phyloP scores from a whole-genome alignment of 2,113 vertebrate species.

The Harpagus bidentatus region DNA sequence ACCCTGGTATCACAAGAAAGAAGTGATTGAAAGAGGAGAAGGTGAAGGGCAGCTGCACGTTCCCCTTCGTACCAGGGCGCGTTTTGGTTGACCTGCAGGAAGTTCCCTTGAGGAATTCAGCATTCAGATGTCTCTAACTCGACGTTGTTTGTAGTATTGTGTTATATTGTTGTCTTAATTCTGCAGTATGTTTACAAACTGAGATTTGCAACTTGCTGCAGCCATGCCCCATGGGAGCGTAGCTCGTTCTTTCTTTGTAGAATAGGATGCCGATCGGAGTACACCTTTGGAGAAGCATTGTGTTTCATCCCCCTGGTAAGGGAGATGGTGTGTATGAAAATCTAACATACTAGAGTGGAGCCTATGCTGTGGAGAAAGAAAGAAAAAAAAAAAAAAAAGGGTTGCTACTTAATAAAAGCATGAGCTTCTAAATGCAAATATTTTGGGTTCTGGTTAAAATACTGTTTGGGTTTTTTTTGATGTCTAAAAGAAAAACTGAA shows the following conservation, averaged over 20 bases:
- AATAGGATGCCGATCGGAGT: background rate
- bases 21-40: background rate
- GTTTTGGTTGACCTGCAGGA: background rate
- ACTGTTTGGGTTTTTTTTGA: background rate
- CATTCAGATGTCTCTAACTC: background rate
- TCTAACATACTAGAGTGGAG: background rate
- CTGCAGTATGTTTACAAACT: background rate
- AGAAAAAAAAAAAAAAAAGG: background rate
- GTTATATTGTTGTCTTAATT: background rate
- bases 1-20: background rate
- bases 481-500: background rate
- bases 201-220: background rate
- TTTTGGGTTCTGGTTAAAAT: background rate
- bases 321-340: background rate
- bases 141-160: fast-evolving
- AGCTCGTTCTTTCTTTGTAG: background rate
- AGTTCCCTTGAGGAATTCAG: background rate
- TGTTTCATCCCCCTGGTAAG: fast-evolving
- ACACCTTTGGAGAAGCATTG: background rate
- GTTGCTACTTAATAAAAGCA: background rate
- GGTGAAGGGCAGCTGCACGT: background rate
- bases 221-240: fast-evolving
- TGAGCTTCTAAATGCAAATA: background rate
- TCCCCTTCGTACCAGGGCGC: fast-evolving
- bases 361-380: background rate